Conservation (phyloP, 2,797 vertebrate genomes). For the Sebastes jordani region DNA sequence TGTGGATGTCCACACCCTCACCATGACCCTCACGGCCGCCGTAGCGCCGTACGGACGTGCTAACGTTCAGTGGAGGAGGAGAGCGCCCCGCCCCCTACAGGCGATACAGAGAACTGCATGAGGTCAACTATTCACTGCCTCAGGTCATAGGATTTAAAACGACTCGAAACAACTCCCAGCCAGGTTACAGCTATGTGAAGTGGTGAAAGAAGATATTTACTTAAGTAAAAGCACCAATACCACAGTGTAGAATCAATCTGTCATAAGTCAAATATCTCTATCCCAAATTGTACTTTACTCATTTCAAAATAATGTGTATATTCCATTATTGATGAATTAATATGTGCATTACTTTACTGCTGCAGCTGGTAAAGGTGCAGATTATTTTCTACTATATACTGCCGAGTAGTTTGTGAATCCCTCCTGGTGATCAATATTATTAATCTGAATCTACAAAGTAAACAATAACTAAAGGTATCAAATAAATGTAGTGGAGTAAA, state of each 20-base stretch:
- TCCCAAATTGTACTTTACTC: background rate
- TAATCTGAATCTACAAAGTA: background rate
- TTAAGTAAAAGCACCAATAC: background rate
- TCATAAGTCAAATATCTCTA: background rate
- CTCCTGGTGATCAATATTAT: background rate
- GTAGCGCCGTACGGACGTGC: constrained; percentile 30
- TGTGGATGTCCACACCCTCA: constrained; percentile 78
- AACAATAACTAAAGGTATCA: background rate
- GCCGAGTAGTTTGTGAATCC: background rate
- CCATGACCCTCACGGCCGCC: background rate
- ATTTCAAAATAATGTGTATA: background rate
- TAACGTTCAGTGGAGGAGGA: background rate
- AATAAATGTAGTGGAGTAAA: background rate
- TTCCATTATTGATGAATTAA: background rate
- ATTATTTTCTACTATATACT: background rate
- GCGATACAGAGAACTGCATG: background rate
- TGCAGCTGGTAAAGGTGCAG: background rate
- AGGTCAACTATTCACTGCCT: constrained; percentile 16
- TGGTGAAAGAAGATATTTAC: background rate
- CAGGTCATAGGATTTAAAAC: constrained; percentile 12
- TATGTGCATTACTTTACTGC: background rate
- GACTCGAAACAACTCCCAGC: no score
- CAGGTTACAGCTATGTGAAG: background rate
- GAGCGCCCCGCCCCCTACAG: constrained; percentile 36
- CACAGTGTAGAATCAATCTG: background rate